Evolutionary conservation across 2,113 vertebrate genomes (phyloP).

Genomic region (Microcebus griseorufus): DNA sequence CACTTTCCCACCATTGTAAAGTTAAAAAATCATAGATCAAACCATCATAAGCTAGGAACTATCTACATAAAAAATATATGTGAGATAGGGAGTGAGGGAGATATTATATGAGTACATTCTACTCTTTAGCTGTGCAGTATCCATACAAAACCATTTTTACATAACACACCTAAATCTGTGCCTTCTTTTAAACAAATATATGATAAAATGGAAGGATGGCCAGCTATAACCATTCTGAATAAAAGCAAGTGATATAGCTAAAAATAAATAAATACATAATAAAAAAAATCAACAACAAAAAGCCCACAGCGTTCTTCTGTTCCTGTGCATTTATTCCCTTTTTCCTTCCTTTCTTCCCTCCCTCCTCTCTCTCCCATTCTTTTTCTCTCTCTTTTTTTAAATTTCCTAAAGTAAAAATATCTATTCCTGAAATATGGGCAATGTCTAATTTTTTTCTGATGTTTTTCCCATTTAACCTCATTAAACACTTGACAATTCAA

Average conservation of each 20-base stretch:
- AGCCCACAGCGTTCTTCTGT: background rate
- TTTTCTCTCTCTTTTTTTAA: background rate
- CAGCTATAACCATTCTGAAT: background rate
- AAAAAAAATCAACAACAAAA: background rate
- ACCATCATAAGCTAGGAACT: background rate
- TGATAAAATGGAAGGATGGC: background rate
- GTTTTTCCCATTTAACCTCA: background rate
- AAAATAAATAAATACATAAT: background rate
- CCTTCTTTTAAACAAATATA: background rate
- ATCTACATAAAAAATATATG: background rate
- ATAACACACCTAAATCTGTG: background rate
- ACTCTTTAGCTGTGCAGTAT: background rate
- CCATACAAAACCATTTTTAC: background rate
- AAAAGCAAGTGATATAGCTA: background rate
- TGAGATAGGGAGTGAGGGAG: background rate
- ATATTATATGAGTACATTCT: background rate
- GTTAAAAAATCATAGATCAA: background rate
- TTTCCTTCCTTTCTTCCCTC: background rate
- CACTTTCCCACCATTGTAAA: background rate
- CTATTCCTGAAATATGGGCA: background rate
- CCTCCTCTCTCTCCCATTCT: background rate
- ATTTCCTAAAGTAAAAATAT: background rate
- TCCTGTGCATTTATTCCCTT: background rate
- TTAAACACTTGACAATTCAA: background rate
- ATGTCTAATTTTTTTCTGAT: background rate